These are phyloP conservation scores for Geopemphigus sp. DNA, from an alignment of 1,140 invertebrate genomes.

Conservation along the genomic window DNA sequence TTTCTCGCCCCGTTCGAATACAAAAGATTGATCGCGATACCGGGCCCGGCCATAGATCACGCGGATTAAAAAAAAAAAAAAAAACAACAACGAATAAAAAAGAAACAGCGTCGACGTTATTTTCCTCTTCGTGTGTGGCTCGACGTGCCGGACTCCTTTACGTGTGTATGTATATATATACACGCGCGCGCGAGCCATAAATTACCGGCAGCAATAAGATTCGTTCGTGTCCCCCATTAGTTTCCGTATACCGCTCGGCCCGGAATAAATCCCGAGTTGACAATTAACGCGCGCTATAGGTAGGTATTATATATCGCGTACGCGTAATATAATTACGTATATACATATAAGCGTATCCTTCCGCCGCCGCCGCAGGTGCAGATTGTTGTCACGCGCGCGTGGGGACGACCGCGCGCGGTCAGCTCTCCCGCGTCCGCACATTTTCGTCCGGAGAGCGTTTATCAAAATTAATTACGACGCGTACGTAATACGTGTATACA, in stretches of 20 bases:
- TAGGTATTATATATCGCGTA: no score
- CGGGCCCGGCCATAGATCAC: constrained; percentile 25
- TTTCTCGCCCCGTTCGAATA: constrained; percentile 16
- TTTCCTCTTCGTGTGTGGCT: constrained; percentile 34
- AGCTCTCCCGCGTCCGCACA: no score
- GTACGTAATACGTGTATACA: no score
- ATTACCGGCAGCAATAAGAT: constrained; percentile 35
- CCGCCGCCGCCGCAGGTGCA: background rate
- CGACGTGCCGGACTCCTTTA: background rate
- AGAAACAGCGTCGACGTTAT: constrained; percentile 12
- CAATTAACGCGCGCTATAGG: constrained; percentile 4
- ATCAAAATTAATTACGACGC: background rate
- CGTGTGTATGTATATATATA: background rate
- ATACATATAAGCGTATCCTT: background rate
- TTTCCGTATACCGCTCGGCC: background rate
- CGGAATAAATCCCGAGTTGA: constrained; percentile 15
- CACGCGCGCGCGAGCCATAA: constrained; percentile 4
- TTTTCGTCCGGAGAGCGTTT: background rate
- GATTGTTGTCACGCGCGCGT: background rate
- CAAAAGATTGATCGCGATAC: constrained; percentile 36
- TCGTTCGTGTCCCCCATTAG: constrained; percentile 22
- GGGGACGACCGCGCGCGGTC: no score
- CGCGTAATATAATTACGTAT: background rate
- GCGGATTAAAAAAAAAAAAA: constrained; percentile 13
- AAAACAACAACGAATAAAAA: no score